phyloP scores from a whole-genome alignment of 1,140 invertebrate species.

The Lordiphosa clarofinis region DNA sequence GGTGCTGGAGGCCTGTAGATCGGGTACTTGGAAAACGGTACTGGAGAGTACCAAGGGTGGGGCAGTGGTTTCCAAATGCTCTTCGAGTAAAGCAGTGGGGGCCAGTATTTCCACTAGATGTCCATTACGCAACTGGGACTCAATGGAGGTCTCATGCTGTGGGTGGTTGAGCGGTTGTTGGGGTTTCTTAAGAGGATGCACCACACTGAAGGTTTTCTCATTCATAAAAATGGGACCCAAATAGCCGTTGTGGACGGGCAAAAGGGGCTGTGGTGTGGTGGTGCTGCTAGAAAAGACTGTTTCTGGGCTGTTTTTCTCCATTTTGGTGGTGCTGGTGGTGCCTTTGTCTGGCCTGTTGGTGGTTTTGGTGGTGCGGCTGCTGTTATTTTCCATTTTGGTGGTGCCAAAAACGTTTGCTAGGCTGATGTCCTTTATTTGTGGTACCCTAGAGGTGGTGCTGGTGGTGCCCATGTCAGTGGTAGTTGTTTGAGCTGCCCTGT shows the following conservation, averaged over 20 bases:
- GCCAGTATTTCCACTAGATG: constrained; percentile 68
- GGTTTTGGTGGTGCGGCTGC: too few species aligned
- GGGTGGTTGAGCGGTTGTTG: constrained; percentile 24
- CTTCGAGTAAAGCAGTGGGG: constrained; percentile 53
- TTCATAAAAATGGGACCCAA: constrained; percentile 74
- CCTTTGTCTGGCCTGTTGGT: neutral
- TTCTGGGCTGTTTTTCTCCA: too few species aligned
- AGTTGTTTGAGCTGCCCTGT: too few species aligned
- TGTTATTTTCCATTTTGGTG: too few species aligned
- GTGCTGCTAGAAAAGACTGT: too few species aligned
- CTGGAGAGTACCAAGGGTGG: constrained; percentile 50
- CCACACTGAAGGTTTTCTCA: constrained; percentile 61
- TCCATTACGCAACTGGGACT: constrained; percentile 50
- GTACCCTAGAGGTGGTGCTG: too few species aligned
- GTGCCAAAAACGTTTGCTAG: too few species aligned
- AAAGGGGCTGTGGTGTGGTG: constrained; percentile 8
- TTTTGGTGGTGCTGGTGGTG: neutral
- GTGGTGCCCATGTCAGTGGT: too few species aligned
- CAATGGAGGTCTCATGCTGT: constrained; percentile 46
- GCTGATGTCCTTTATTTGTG: too few species aligned
- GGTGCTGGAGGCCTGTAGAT: constrained; percentile 39
- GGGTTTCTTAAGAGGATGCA: constrained; percentile 53
- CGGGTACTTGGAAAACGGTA: constrained; percentile 70
- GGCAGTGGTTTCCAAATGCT: constrained; percentile 11
- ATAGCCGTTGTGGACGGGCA: constrained; percentile 62